These are phyloP conservation scores for Agonum fuliginosum DNA, from an alignment of 2,888 invertebrate genomes.

Conservation along the genomic window DNA sequence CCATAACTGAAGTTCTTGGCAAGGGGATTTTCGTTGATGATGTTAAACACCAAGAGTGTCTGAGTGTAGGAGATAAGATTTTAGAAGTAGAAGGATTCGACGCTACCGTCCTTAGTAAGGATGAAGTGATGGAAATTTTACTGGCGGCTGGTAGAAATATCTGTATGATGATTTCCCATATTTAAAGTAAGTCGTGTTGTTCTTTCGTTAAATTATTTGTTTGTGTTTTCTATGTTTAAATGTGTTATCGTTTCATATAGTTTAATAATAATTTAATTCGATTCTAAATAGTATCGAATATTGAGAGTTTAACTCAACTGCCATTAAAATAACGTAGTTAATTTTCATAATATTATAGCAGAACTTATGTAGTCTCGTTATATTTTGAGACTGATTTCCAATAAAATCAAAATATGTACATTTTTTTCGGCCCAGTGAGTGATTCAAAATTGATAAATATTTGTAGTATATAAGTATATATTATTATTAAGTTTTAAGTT, in stretches of 20 bases:
- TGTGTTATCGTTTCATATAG: conserved; percentile 12
- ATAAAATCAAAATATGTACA: neutral
- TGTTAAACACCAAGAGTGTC: conserved; percentile 73
- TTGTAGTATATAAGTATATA: neutral
- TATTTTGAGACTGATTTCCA: neutral
- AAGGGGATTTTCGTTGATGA: conserved; percentile 79
- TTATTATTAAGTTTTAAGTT: neutral
- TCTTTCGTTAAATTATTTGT: conserved; percentile 11
- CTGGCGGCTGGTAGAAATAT: neutral
- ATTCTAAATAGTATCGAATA: neutral
- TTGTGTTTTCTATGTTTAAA: conserved; percentile 3
- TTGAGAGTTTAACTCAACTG: neutral
- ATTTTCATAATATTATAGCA: neutral
- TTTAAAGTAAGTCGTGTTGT: conserved; percentile 4
- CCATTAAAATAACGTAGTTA: neutral
- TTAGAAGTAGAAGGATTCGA: conserved; percentile 52
- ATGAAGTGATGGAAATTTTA: conserved; percentile 31
- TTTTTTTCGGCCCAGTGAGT: neutral
- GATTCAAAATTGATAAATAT: neutral
- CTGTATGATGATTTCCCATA: conserved; percentile 50
- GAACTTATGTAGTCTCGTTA: neutral
- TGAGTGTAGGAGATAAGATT: conserved; percentile 47
- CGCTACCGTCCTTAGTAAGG: conserved; percentile 13
- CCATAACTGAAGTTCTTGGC: conserved; percentile 72
- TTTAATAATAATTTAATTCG: conserved; percentile 10